Evolutionary conservation across 2,888 invertebrate genomes (phyloP).

Genomic region (Mythimna ferrago): DNA sequence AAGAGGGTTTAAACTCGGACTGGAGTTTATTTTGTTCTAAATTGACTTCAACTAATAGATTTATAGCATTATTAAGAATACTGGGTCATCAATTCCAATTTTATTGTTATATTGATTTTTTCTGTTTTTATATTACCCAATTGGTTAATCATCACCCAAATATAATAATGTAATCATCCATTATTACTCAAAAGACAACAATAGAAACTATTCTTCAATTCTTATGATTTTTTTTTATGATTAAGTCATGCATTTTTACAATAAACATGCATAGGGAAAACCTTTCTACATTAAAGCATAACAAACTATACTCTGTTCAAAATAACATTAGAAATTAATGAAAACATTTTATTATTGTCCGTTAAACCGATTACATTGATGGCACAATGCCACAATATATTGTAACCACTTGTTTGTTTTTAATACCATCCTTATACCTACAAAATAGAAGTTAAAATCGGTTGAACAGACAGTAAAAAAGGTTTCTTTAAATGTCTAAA

Average conservation of each 20-base stretch:
- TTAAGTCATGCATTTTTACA: neutral
- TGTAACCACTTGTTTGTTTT: too few species aligned
- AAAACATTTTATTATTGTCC: too few species aligned
- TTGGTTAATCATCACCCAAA: neutral
- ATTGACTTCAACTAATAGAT: neutral
- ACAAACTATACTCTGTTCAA: neutral
- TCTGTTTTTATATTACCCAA: neutral
- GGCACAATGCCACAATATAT: too few species aligned
- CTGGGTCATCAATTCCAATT: neutral
- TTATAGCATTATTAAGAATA: neutral
- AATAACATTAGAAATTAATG: too few species aligned
- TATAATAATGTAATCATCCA: neutral
- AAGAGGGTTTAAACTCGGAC: neutral
- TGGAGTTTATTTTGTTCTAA: neutral
- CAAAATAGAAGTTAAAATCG: too few species aligned
- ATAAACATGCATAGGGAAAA: constrained; percentile 16
- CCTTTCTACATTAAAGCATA: constrained; percentile 2
- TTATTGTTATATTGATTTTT: neutral
- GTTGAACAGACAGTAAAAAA: too few species aligned
- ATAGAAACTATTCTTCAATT: neutral
- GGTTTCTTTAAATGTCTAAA: too few species aligned
- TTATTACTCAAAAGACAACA: neutral
- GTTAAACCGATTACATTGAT: too few species aligned
- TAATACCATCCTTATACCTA: too few species aligned
- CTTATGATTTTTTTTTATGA: neutral